These are phyloP conservation scores for Notothenia coriiceps DNA, from an alignment of 2,113 vertebrate species.

Conservation along the genomic window DNA sequence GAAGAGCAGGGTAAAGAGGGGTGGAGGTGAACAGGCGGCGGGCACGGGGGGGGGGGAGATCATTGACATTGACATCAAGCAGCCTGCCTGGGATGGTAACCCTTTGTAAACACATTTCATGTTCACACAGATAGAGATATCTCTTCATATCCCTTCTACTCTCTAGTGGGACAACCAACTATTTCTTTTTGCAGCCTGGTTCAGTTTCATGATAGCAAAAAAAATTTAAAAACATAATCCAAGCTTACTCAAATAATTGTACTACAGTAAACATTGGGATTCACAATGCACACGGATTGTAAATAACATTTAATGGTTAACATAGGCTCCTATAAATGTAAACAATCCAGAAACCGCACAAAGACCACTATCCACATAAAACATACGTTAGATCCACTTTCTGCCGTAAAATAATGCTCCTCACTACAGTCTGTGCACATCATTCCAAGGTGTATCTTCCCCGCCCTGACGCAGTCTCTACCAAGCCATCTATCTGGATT, in stretches of 20 bases:
- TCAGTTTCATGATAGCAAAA: constrained; percentile 1
- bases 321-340: constrained; percentile 32
- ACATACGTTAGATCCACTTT: not conserved
- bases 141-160: not conserved
- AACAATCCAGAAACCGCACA: constrained; percentile 60
- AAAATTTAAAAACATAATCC: not conserved
- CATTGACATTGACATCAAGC: constrained; percentile 69
- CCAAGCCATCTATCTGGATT: constrained; percentile 73
- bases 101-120: constrained; percentile 47
- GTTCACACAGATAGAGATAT: not conserved
- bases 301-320: constrained; percentile 6
- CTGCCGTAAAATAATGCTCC: constrained; percentile 19
- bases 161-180: not conserved
- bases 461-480: constrained; percentile 55
- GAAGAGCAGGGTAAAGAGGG: constrained; percentile 10
- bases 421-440: constrained; percentile 23
- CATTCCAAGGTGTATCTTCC: constrained; percentile 46
- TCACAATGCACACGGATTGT: not conserved
- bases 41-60: constrained; percentile 39
- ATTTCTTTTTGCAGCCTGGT: not conserved
- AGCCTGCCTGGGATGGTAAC: constrained; percentile 52
- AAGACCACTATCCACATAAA: constrained; percentile 51
- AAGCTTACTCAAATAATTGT: not conserved
- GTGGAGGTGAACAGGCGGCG: constrained; percentile 32
- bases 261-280: not conserved